Percentiles rank a stretch among this genome's conserved stretches.
phyloP scores from a whole-genome alignment of 2,888 invertebrate species.

The Aradus depressus region DNA sequence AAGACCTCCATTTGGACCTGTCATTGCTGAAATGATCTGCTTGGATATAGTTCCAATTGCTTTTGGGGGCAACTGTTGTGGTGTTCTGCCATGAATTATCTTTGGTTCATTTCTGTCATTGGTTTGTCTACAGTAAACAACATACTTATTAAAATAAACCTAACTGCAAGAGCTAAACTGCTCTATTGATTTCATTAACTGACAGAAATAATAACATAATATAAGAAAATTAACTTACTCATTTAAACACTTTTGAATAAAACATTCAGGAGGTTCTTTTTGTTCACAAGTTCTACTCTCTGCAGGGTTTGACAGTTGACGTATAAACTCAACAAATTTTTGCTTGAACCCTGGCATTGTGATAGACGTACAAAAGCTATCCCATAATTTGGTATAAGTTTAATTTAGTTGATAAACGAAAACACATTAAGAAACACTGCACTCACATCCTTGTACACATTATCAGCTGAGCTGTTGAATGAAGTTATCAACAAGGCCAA shows the following conservation, averaged over 20 bases:
- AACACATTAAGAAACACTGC: too few species aligned
- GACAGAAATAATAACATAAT: neutral
- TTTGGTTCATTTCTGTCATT: constrained; percentile 42
- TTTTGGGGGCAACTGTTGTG: constrained; percentile 53
- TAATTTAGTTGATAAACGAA: too few species aligned
- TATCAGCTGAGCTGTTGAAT: too few species aligned
- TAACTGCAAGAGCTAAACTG: neutral
- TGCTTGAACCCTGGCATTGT: constrained; percentile 58
- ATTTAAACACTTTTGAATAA: constrained; percentile 57
- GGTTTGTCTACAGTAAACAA: constrained; percentile 34
- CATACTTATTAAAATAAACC: neutral
- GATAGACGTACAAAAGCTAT: neutral
- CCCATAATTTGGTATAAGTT: too few species aligned
- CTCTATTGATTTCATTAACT: neutral
- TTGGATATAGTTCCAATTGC: constrained; percentile 44
- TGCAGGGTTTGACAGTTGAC: constrained; percentile 56
- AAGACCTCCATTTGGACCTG: constrained; percentile 73
- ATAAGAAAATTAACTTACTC: constrained; percentile 44
- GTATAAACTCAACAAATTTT: constrained; percentile 58
- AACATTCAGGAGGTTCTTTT: constrained; percentile 43
- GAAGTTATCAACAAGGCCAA: too few species aligned
- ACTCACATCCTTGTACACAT: too few species aligned
- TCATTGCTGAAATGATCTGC: constrained; percentile 57
- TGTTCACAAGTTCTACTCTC: constrained; percentile 43
- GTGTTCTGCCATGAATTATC: constrained; percentile 57